A percentile compares a stretch with the other conserved stretches of the same genome.
Conservation (phyloP, 35 echinoderm and acorn worm species). For the Stichopus chloronotus region DNA sequence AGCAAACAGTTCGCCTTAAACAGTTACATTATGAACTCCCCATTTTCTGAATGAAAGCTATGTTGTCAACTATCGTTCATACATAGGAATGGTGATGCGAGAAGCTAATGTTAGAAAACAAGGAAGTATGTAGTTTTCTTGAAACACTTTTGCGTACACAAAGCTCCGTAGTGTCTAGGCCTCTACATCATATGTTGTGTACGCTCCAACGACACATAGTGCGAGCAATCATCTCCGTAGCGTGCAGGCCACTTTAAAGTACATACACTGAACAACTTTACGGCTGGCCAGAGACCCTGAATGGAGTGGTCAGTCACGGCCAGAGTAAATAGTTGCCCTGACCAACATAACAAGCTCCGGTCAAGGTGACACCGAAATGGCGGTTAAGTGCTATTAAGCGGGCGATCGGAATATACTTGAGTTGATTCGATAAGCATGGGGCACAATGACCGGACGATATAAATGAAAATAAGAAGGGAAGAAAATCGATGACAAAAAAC, state of each 20-base stretch:
- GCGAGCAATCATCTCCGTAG: too few relatives aligned
- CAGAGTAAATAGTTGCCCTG: conserved; percentile 43
- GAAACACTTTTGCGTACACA: too few relatives aligned
- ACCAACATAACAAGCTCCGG: conserved; percentile 49
- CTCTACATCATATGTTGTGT: too few relatives aligned
- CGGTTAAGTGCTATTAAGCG: neutral
- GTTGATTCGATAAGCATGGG: neutral
- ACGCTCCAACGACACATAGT: too few relatives aligned
- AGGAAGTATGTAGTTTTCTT: too few relatives aligned
- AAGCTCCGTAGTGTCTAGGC: too few relatives aligned
- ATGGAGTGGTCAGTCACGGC: conserved; percentile 43
- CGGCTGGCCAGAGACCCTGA: conserved; percentile 34
- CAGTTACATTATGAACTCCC: too few relatives aligned
- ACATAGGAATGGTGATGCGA: too few relatives aligned
- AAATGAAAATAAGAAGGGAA: neutral
- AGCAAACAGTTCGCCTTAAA: too few relatives aligned
- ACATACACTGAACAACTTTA: neutral
- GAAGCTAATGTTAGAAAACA: too few relatives aligned
- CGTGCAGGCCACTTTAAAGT: neutral
- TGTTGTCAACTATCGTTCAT: too few relatives aligned
- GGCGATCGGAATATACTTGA: conserved; percentile 11
- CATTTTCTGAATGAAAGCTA: too few relatives aligned
- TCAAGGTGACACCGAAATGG: conserved; percentile 13
- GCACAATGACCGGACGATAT: neutral
- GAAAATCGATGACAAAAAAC: neutral